Conservation (phyloP, 2,888 invertebrate genomes). For the Eupelmus urozonus region DNA sequence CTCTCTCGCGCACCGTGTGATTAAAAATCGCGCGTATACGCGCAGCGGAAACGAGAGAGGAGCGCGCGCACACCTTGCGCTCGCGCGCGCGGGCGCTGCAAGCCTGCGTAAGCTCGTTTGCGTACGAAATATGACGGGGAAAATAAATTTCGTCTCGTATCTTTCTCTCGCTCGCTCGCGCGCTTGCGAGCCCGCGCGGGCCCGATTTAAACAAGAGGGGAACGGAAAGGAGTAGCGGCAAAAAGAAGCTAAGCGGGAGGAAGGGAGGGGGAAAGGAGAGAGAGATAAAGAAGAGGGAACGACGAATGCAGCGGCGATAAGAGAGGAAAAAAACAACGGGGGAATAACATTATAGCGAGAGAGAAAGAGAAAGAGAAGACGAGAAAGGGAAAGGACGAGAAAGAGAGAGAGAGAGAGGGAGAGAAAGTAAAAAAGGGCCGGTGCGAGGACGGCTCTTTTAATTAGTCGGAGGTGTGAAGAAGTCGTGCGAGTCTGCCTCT, state of each 20-base stretch:
- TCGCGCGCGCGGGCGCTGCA: constrained; percentile 1
- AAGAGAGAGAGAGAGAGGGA: constrained; percentile 46
- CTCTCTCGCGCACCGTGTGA: constrained; percentile 23
- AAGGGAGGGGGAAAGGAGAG: too few relatives aligned
- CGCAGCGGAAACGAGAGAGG: constrained; percentile 43
- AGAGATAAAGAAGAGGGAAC: constrained; percentile 54
- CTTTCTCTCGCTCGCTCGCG: too few relatives aligned
- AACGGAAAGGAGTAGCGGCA: constrained; percentile 1
- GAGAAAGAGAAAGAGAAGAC: constrained; percentile 34
- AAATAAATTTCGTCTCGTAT: constrained; percentile 57
- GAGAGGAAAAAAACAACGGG: not conserved
- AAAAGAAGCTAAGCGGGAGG: constrained; percentile 27
- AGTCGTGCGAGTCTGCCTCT: constrained; percentile 64
- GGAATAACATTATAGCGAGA: too few relatives aligned
- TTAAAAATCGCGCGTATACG: constrained; percentile 32
- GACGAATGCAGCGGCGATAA: constrained; percentile 13
- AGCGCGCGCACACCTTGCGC: constrained; percentile 52
- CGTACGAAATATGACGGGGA: constrained; percentile 61
- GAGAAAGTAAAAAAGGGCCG: constrained; percentile 38
- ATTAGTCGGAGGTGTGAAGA: constrained; percentile 73
- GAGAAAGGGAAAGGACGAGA: constrained; percentile 48
- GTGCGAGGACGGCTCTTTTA: constrained; percentile 69
- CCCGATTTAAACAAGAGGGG: constrained; percentile 45
- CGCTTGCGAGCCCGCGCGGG: not conserved
- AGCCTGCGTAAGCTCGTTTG: constrained; percentile 56